A percentile compares a stretch with the other conserved stretches of the same genome.
Evolutionary conservation across 2,113 vertebrate genomes (phyloP).

Genomic region (Mus spicilegus): DNA sequence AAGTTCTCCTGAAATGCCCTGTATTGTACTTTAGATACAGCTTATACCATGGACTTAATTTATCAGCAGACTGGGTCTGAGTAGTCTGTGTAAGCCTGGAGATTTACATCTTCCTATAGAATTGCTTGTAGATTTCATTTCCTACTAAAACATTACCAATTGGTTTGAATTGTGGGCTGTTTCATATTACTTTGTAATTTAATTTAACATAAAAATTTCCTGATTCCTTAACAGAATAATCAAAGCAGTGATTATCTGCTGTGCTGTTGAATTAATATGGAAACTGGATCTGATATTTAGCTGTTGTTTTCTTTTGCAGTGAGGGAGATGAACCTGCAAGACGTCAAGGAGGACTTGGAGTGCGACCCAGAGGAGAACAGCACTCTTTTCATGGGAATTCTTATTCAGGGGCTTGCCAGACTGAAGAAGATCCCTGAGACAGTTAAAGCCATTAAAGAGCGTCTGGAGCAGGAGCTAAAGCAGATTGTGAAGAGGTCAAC

Average conservation of each 20-base stretch:
- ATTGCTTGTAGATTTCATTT: neutral
- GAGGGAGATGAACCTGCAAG: conserved; percentile 89
- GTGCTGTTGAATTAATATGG: neutral
- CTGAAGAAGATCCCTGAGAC: conserved; percentile 97
- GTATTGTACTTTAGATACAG: neutral
- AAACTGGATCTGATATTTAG: neutral
- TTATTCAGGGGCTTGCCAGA: conserved; percentile 97
- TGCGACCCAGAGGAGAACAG: conserved; percentile 98
- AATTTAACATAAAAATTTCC: neutral
- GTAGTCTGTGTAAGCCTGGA: neutral
- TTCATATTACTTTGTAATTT: neutral
- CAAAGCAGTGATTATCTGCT: neutral
- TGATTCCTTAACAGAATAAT: neutral
- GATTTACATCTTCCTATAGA: conserved; percentile 15
- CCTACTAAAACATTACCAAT: neutral
- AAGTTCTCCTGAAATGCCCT: neutral
- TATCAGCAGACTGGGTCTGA: neutral
- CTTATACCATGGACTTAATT: neutral
- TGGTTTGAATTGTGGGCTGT: conserved; percentile 9
- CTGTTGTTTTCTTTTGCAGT: conserved; percentile 81
- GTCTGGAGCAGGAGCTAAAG: conserved; percentile 96
- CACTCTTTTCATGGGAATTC: conserved; percentile 95
- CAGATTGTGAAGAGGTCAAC: conserved; percentile 98
- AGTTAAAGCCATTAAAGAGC: conserved; percentile 96
- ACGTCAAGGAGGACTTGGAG: conserved; percentile 92